Base-by-base conservation (phyloP, 2,113 vertebrate species). In the Noctilio leporinus region DNA sequence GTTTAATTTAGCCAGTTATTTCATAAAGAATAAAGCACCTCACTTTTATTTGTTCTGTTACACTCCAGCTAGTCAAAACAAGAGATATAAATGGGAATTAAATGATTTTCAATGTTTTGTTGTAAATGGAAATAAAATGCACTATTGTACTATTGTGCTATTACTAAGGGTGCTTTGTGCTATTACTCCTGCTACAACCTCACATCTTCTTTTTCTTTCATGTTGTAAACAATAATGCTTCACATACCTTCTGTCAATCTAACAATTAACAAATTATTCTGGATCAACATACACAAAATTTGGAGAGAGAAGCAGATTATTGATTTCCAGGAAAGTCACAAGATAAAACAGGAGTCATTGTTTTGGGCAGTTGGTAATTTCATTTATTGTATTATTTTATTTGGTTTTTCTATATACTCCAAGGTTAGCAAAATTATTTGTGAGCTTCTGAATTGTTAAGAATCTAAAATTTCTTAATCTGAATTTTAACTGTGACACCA, bases 401-500 rank as follows among this genome's bases (percentile, higher is more conserved):
- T 62, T 80, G 12, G 2, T 65, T 85, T 77, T 40, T 69, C 17
- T 62, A 17, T 62, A 17, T 28, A 38, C 55, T 86, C 6, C n/a
- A 30, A 91, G 28, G 9, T 51, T 69, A 70, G 16, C 55, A 93
- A 95, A 89, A 69, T 81, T 59, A 86, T 24, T 85, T 76, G 82
- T 77, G 22, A 72, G 93, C 47, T 94, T 80, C 51, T 86, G 33
- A 28, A 43, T 81, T 82, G 82, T 92, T 80, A 75, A 86, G 33
- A 92, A 55, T 70, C 9, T 30, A 82, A 33, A 73, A 93, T 77
- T 78, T 49, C 20, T 82, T 92, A 81, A 70, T 53, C 35, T 84
- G 64, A 85, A 65, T 88, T 43, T 64, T 91, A 95, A 95, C 73
- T 64, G 20, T 81, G 55, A 95, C 40, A 67, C n/a, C 83, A 75